phyloP scores from a whole-genome alignment of 2,797 vertebrate species.

The Phoeniculus purpureus region DNA sequence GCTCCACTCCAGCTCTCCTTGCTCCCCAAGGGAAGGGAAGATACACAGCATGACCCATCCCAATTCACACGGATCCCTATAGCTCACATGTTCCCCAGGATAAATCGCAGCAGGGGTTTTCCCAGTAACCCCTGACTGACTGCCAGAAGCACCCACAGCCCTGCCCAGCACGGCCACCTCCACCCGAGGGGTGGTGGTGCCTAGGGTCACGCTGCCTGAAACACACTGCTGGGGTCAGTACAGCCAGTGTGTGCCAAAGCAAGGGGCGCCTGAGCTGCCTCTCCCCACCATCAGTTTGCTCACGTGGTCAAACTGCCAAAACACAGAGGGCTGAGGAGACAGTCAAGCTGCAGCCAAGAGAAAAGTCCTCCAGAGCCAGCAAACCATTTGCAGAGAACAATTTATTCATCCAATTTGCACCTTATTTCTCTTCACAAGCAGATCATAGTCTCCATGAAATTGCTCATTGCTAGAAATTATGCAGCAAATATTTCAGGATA shows the following conservation, averaged over 20 bases:
- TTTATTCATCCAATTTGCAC: slow-evolving; percentile 53
- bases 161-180: not conserved
- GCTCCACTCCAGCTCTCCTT: not conserved
- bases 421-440: slow-evolving; percentile 46
- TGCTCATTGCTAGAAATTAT: slow-evolving; percentile 23
- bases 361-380: not conserved
- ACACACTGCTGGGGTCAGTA: not conserved
- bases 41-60: not conserved
- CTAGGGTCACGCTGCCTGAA: not conserved
- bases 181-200: not conserved
- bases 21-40: not conserved
- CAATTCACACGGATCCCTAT: fast-evolving
- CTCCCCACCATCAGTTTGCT: not conserved
- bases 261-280: not conserved
- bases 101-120: not conserved
- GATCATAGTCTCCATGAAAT: slow-evolving; percentile 52
- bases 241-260: not conserved
- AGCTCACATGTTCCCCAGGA: not conserved
- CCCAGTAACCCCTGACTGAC: fast-evolving
- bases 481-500: slow-evolving; percentile 31
- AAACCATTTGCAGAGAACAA: slow-evolving; percentile 1
- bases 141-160: fast-evolving
- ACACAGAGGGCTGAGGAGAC: not conserved
- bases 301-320: fast-evolving
- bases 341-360: not conserved